Evolutionary conservation across 2,888 invertebrate species (phyloP), one percentile per base, ranked within the genome.

Genomic region (Ferdinandea cuprea): DNA sequence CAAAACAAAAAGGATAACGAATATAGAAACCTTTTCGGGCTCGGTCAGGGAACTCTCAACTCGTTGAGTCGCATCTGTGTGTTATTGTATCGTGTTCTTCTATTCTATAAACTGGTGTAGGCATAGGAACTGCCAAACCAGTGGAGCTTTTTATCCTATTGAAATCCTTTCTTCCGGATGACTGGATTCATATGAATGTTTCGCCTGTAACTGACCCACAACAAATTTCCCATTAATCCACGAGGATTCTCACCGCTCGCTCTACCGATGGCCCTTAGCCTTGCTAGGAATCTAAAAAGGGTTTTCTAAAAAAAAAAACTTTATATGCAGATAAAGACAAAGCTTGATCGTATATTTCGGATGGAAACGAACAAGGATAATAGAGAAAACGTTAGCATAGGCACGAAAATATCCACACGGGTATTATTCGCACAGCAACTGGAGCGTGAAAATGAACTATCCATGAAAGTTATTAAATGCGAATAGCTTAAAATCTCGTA

Each of bases 91-190:
- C 63, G 40, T 44, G 1, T n/a, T 54, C 3, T 3, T 15, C 11
- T n/a, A n/a, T n/a, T n/a, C n/a, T n/a, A 32, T 21, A 59, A 19
- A 11, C 2, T 35, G 3, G 37, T 13, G 13, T 13, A 37, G 13
- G 2, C 5, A 37, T 4, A n/a, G 13, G 13, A 6, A 37, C 37
- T 9, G 1, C 15, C 19, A 30, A 28, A 52, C 11, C 28, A 52
- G 63, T 5, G 37, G 28, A 63, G 52, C 28, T 54, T 56, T 56
- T 32, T 61, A 40, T 54, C 68, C 58, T 58, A 79, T 63, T 68
- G 48, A 68, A 68, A 74, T 61, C 79, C 74, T 42, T 63, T 79
- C 54, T 79, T 79, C 61, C 73, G 74, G 52, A 35, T 48, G 79
- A 79, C 59, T 61, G 44, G 48, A 79, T 48, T 79, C 68, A 48